phyloP scores from a whole-genome alignment of 2,888 invertebrate genomes.

The Meandrusa payeni region DNA sequence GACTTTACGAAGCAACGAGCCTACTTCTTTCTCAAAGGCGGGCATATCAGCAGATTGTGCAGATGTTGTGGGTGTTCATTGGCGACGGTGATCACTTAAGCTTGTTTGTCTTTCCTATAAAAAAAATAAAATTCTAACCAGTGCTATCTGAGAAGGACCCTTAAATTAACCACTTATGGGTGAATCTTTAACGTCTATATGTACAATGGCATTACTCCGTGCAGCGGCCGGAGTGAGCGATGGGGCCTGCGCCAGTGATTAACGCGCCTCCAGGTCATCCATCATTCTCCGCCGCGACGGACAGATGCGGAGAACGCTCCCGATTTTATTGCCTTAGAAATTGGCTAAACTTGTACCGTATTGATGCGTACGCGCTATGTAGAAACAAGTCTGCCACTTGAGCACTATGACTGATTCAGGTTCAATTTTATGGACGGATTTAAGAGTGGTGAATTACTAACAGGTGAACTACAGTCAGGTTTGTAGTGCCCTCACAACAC shows the following conservation, averaged over 20 bases:
- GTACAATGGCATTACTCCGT: constrained; percentile 6
- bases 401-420: too few relatives aligned
- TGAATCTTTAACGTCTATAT: constrained; percentile 12
- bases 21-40: too few relatives aligned
- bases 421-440: too few relatives aligned
- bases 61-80: too few relatives aligned
- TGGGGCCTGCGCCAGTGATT: constrained; percentile 25
- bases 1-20: too few relatives aligned
- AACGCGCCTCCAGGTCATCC: constrained; percentile 27
- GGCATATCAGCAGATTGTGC: too few relatives aligned
- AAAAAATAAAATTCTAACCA: too few relatives aligned
- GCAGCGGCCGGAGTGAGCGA: constrained; percentile 12
- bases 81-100: too few relatives aligned
- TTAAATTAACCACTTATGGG: constrained; percentile 9
- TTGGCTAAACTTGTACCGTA: constrained; percentile 4
- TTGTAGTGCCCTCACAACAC: too few relatives aligned
- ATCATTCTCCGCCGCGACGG: constrained; percentile 25
- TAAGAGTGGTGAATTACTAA: too few relatives aligned
- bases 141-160: not conserved
- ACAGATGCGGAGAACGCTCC: constrained; percentile 12
- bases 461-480: too few relatives aligned
- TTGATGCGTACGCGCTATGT: not conserved
- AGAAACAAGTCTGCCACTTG: constrained; percentile 1
- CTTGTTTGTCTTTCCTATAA: too few relatives aligned
- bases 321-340: constrained; percentile 16